Base-by-base conservation (phyloP, 2,113 vertebrate species). In the Oplegnathus fasciatus region DNA sequence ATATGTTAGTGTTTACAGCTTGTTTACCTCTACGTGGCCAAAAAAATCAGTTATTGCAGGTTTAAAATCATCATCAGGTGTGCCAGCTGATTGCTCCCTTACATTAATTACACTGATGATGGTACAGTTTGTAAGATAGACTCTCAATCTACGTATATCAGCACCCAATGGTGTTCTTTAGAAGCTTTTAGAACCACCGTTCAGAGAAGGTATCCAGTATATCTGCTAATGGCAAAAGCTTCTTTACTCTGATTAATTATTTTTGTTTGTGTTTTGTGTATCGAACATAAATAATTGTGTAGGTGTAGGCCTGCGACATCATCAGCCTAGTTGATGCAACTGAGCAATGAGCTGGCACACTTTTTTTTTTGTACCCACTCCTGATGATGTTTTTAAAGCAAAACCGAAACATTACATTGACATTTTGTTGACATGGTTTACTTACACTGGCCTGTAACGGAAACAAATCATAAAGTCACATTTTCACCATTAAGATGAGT, bases 391-490 rank as follows among this genome's bases (percentile, higher is more conserved):
- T 50, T 60, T 30, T 11, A 54, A 61, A 70, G 40, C 40, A 13
- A 69, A 67, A 78, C 26, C 2, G 11, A 30, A 58, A 14, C 34
- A 9, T 28, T n/a, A 52, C 10, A 15, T n/a, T 40, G 30, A 9
- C 26, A 24, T 52, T 28, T 61, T 42, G 52, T 62, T 50, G n/a
- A 58, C 48, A 17, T 17, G 15, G 46, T n/a, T n/a, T n/a, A n/a
- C 46, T 17, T 48, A 17, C 46, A 58, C 0, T 3, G 42, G 13
- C 11, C 32, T 30, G 30, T 78, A 32, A 48, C 34, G 32, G 30
- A 77, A 72, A 75, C 42, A 61, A 68, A 71, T 75, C 30, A 74
- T 11, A 6, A 57, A 40, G 61, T 58, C 52, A 48, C 55, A 58
- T 58, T 34, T 42, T 24, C 28, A 44, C 14, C 20, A 26, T 55